A percentile compares a stretch with the other conserved stretches of the same genome.
Evolutionary conservation across 2,113 vertebrate genomes (phyloP).

Genomic region (Misgurnus anguillicaudatus): DNA sequence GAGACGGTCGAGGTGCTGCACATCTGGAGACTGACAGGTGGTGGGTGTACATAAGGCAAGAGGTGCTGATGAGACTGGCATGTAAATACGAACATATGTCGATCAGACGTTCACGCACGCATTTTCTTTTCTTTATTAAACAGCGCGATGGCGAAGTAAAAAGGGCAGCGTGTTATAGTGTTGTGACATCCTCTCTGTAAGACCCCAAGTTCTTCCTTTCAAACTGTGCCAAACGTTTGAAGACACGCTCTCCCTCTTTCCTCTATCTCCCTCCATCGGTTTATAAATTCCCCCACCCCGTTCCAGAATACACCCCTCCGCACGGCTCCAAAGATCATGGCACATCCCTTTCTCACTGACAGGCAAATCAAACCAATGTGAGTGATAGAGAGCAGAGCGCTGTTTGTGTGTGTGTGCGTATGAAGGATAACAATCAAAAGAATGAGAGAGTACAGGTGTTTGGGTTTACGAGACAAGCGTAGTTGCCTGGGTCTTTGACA

Average conservation of each 20-base stretch:
- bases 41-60: not conserved
- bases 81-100: conserved; percentile 12
- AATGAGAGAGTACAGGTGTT: conserved; percentile 97
- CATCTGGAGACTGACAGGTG: not conserved
- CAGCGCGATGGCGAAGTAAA: not conserved
- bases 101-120: not conserved
- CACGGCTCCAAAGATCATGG: conserved; percentile 78
- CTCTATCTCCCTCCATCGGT: conserved; percentile 73
- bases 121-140: not conserved
- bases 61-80: conserved; percentile 6
- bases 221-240: conserved; percentile 78
- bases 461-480: conserved; percentile 89
- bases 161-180: conserved; percentile 20
- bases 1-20: not conserved
- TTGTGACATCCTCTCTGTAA: conserved; percentile 66
- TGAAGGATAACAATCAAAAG: conserved; percentile 88
- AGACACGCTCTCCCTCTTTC: conserved; percentile 66
- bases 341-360: conserved; percentile 81
- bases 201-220: conserved; percentile 74
- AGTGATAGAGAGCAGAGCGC: conserved; percentile 80
- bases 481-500: conserved; percentile 86
- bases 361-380: conserved; percentile 85
- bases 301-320: conserved; percentile 43
- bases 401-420: conserved; percentile 46
- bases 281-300: conserved; percentile 83